These are phyloP conservation scores for Dendrolimus houi DNA, from an alignment of 2,888 invertebrate species.

Conservation along the genomic window DNA sequence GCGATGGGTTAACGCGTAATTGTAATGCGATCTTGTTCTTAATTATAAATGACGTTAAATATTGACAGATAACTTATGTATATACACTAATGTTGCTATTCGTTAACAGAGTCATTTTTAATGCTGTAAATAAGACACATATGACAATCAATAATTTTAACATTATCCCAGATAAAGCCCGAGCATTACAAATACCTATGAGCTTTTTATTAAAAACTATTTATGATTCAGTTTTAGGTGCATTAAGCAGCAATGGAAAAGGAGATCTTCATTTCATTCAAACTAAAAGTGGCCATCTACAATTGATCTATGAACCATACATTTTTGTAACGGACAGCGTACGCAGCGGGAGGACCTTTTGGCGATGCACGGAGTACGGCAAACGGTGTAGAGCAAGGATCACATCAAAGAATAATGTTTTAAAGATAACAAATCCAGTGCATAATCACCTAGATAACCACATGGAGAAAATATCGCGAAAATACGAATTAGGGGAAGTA, in stretches of 20 bases:
- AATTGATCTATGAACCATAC: conserved; percentile 65
- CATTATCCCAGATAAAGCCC: too few relatives aligned
- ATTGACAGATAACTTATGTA: too few relatives aligned
- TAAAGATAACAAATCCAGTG: conserved; percentile 62
- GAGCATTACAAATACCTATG: not conserved
- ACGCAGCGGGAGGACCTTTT: conserved; percentile 66
- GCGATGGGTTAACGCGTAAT: too few relatives aligned
- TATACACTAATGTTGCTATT: too few relatives aligned
- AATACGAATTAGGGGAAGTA: conserved; percentile 64
- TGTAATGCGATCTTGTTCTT: too few relatives aligned
- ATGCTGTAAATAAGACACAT: too few relatives aligned
- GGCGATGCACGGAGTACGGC: conserved; percentile 71
- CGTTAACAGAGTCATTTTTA: too few relatives aligned
- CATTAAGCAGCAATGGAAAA: conserved; percentile 42
- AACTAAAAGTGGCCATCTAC: conserved; percentile 67
- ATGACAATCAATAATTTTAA: too few relatives aligned
- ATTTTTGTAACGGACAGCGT: conserved; percentile 71
- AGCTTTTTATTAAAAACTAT: not conserved
- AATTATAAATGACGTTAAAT: too few relatives aligned
- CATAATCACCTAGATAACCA: conserved; percentile 63
- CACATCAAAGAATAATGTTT: conserved; percentile 63
- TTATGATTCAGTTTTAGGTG: conserved; percentile 48
- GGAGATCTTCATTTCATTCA: conserved; percentile 68
- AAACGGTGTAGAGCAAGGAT: conserved; percentile 68
- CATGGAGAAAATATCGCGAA: conserved; percentile 55